These are phyloP conservation scores for Notodonta ziczac DNA, from an alignment of 2,888 invertebrate genomes.

Conservation along the genomic window DNA sequence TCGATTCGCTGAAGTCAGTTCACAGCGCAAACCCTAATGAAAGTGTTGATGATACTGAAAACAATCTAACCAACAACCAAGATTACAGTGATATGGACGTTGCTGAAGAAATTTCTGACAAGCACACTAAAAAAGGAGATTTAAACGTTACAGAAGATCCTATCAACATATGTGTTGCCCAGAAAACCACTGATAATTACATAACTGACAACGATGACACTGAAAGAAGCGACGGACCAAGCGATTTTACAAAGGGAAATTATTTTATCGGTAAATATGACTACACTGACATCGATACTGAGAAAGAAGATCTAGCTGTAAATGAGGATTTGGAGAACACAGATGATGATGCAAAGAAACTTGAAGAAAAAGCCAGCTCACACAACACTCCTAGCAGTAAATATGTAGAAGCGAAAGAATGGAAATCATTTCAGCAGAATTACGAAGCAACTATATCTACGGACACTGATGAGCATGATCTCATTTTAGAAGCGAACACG, in stretches of 20 bases:
- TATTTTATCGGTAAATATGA: neutral
- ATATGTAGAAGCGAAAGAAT: neutral
- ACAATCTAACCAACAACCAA: slow-evolving; percentile 11
- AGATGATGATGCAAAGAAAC: slow-evolving; percentile 23
- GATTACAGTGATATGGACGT: slow-evolving; percentile 8
- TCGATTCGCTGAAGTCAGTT: slow-evolving; percentile 22
- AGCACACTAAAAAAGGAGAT: slow-evolving; percentile 10
- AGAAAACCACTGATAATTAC: neutral
- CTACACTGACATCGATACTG: slow-evolving; percentile 4
- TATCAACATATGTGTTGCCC: neutral
- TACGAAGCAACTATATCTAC: slow-evolving; percentile 25
- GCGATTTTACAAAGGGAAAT: slow-evolving; percentile 2
- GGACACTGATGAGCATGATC: slow-evolving; percentile 37
- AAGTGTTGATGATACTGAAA: slow-evolving; percentile 16
- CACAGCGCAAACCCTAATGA: slow-evolving; percentile 20
- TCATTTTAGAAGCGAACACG: slow-evolving; percentile 24
- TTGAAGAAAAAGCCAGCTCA: slow-evolving; percentile 11
- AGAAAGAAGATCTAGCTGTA: neutral
- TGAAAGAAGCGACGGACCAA: slow-evolving; percentile 21
- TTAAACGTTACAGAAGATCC: slow-evolving; percentile 3
- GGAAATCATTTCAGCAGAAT: slow-evolving; percentile 14
- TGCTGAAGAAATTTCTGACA: slow-evolving; percentile 11
- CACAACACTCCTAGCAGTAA: neutral
- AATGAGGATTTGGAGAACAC: slow-evolving; percentile 3
- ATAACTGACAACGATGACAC: slow-evolving; percentile 19